These are phyloP conservation scores for Pararge aegeria DNA, from an alignment of 1,140 invertebrate genomes.

Conservation along the genomic window DNA sequence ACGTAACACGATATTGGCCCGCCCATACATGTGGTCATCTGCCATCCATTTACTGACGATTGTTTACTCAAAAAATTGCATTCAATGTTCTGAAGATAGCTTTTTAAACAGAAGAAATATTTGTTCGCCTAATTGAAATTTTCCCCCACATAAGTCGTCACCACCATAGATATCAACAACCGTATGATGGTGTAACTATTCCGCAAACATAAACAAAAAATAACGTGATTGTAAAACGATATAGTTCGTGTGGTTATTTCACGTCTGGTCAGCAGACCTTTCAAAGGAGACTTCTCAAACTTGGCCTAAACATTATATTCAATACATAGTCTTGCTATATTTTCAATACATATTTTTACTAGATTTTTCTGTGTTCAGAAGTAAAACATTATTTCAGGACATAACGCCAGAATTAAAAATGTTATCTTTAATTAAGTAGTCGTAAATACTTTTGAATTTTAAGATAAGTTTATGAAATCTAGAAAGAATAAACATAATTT, in stretches of 20 bases:
- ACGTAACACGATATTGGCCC: no score
- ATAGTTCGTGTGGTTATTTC: slow-evolving; percentile 9
- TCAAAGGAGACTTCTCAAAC: not conserved
- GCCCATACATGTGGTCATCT: no score
- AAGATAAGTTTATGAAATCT: no score
- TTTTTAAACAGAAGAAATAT: not conserved
- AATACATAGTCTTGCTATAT: no score
- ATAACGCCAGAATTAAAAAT: no score
- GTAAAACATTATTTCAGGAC: no score
- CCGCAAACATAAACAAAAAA: slow-evolving; percentile 36
- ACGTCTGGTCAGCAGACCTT: slow-evolving; percentile 43
- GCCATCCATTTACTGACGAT: no score
- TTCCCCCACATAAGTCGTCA: slow-evolving; percentile 19
- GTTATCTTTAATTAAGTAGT: no score
- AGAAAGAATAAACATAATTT: no score
- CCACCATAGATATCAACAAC: slow-evolving; percentile 62
- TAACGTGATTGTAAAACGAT: slow-evolving; percentile 12
- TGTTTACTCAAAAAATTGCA: no score
- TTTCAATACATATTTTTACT: not conserved
- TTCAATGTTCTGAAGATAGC: not conserved
- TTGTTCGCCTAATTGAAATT: slow-evolving; percentile 10
- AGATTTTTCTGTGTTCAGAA: no score
- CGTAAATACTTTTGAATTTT: no score
- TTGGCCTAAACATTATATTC: not conserved
- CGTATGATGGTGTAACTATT: slow-evolving; percentile 51